Evolutionary conservation across 2,888 invertebrate species (phyloP), one percentile per base, ranked within the genome.

Genomic region (Campopleginae sp.): DNA sequence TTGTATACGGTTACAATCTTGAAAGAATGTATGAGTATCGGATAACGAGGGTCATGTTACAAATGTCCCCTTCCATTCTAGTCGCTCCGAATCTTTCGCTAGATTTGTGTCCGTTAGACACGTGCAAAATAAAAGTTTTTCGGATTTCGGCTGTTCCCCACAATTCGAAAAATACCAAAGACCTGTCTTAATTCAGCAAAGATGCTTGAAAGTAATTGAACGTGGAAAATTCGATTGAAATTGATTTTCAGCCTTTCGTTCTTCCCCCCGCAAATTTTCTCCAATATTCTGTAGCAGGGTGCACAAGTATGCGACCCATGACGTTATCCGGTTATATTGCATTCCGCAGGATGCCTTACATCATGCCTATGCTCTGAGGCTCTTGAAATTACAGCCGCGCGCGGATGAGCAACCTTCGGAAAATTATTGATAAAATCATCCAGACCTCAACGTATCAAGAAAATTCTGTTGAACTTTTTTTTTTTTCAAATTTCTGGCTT

Each of bases 371-470:
- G 75, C 58, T 58, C 48, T 61, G 6, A 33, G 23, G 51, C 33
- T 68, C n/a, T 19, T 33, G 71, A 82, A 82, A 82, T 77, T 76
- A 76, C 42, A 48, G 17, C 44, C 44, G 23, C 61, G 33, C 61
- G 33, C 14, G 31, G 44, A 70, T 76, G 54, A 61, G 38, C 68
- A 23, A 51, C 63, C 38, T 23, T 23, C n/a, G 63, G 38, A 76
- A 65, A 33, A 51, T 48, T 23, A 65, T 76, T 54, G 65, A 66
- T 42, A 23, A 27, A 42, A 42, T 66, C 51, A 38, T 44, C 7
- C 38, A 23, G 38, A 10, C 19, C 33, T 38, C 12, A 14, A 14
- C 27, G 58, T 58, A 27, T 5, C 6, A 14, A 5, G 5, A 27
- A 58, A 27, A 27, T 58, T 14, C 8, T 6, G 27, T 27, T 27